phyloP scores from a whole-genome alignment of 2,113 vertebrate species.

The Sinocyclocheilus maitianheensis region DNA sequence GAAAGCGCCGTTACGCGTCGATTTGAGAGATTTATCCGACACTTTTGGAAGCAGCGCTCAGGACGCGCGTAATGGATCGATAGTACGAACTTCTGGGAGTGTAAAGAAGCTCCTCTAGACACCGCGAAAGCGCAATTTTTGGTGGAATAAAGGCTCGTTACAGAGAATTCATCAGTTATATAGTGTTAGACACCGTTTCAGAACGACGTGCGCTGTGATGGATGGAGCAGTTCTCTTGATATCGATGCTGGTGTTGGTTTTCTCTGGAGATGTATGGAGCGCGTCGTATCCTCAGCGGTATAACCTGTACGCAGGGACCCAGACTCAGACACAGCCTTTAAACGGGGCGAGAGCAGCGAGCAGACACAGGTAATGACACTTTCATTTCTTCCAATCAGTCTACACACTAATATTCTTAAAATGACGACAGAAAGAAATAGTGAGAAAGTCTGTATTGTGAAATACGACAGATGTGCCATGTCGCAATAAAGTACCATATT shows the following conservation, averaged over 20 bases:
- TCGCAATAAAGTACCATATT: no score
- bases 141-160: no score
- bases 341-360: slow-evolving; percentile 60
- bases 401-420: neutral
- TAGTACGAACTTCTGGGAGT: no score
- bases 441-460: neutral
- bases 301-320: slow-evolving; percentile 58
- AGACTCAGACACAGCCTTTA: slow-evolving; percentile 49
- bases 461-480: neutral
- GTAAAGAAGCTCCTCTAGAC: no score
- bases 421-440: neutral
- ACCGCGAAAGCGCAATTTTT: no score
- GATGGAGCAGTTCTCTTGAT: slow-evolving; percentile 49
- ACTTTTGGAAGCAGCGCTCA: no score
- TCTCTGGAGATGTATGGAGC: slow-evolving; percentile 48
- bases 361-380: slow-evolving; percentile 61
- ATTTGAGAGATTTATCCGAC: no score
- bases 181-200: no score
- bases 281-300: slow-evolving; percentile 60
- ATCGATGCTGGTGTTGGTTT: slow-evolving; percentile 46
- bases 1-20: no score
- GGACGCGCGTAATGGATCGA: no score
- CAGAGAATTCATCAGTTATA: no score
- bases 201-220: slow-evolving; percentile 17
- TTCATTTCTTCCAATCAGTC: neutral